These are phyloP conservation scores for Chalcosyrphus nemorum DNA, from an alignment of 2,888 invertebrate species.

Conservation along the genomic window DNA sequence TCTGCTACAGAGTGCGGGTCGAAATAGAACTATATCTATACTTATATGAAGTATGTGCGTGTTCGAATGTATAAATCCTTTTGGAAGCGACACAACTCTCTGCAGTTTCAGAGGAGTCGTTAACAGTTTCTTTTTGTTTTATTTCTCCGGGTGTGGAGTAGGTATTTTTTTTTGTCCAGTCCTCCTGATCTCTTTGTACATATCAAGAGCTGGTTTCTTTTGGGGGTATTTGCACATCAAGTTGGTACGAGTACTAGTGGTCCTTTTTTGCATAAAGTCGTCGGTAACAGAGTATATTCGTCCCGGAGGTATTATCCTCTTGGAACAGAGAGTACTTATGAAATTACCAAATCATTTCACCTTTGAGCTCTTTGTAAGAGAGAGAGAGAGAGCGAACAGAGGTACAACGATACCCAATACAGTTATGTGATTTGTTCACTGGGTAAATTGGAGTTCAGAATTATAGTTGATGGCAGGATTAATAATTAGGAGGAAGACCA, in stretches of 20 bases:
- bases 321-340: slow-evolving; percentile 32
- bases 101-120: slow-evolving; percentile 9
- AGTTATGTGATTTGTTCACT: slow-evolving; percentile 15
- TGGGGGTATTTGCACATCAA: neutral
- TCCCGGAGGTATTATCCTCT: slow-evolving; percentile 49
- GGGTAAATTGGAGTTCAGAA: slow-evolving; percentile 53
- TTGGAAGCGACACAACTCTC: slow-evolving; percentile 31
- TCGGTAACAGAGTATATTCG: slow-evolving; percentile 15
- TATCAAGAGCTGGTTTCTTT: neutral
- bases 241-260: neutral
- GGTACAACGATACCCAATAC: neutral
- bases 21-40: neutral
- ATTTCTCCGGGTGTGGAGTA: neutral
- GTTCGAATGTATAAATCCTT: slow-evolving; percentile 29
- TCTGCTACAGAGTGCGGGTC: neutral
- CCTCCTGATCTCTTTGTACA: neutral
- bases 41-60: neutral
- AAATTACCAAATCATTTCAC: slow-evolving; percentile 54
- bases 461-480: slow-evolving; percentile 47
- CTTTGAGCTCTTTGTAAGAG: slow-evolving; percentile 37
- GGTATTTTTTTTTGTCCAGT: slow-evolving; percentile 29
- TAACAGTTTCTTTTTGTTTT: slow-evolving; percentile 8
- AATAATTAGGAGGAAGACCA: slow-evolving; percentile 47
- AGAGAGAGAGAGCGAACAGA: too few relatives aligned
- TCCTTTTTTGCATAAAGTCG: slow-evolving; percentile 29